These are phyloP conservation scores for Zosterops hypoxanthus DNA, from an alignment of 2,113 vertebrate species.

Conservation along the genomic window DNA sequence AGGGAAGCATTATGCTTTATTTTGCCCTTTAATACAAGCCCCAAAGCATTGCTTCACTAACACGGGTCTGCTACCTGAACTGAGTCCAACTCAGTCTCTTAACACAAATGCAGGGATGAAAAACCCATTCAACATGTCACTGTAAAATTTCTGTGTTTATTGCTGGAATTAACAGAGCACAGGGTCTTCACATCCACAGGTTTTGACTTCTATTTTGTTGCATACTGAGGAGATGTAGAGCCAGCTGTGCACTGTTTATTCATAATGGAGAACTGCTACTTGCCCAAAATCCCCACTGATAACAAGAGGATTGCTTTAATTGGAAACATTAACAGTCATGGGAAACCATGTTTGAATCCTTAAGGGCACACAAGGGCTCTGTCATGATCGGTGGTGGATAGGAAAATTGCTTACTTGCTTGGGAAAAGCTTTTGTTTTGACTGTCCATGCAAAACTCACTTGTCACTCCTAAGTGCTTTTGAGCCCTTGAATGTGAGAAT, in stretches of 20 bases:
- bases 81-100: slow-evolving; percentile 56
- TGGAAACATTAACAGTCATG: not conserved
- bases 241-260: not conserved
- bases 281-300: not conserved
- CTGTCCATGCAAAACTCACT: not conserved
- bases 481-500: not conserved
- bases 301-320: not conserved
- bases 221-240: not conserved
- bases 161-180: not conserved
- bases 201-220: slow-evolving; percentile 13
- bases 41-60: slow-evolving; percentile 60
- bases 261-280: not conserved
- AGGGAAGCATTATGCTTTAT: slow-evolving; percentile 62
- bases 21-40: slow-evolving; percentile 60
- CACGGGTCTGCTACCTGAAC: slow-evolving; percentile 54
- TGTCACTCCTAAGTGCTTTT: not conserved
- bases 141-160: slow-evolving; percentile 43
- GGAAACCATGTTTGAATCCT: not conserved
- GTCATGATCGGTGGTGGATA: not conserved
- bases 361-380: not conserved
- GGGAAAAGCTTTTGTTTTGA: slow-evolving; percentile 1
- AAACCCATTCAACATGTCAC: not conserved
- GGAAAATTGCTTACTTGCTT: not conserved
- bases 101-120: slow-evolving; percentile 37
- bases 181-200: not conserved